A percentile compares a stretch with the other conserved stretches of the same genome.
phyloP scores from a whole-genome alignment of 1,140 invertebrate genomes.

The Arctopsyche grandis region DNA sequence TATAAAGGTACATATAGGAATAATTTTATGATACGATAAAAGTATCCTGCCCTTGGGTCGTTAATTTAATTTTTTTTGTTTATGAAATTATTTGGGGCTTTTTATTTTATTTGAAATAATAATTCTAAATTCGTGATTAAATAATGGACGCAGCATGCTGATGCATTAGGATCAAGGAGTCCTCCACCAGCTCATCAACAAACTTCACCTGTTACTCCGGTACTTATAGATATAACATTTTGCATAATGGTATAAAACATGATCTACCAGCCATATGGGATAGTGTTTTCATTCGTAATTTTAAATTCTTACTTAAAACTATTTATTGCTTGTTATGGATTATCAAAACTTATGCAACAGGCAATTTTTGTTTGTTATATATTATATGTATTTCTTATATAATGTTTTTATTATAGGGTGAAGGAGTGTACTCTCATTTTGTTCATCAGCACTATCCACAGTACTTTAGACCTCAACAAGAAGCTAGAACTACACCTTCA shows the following conservation, averaged over 20 bases:
- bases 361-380: no score
- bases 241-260: no score
- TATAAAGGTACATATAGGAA: background rate
- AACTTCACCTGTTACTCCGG: conserved; percentile 80
- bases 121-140: background rate
- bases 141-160: conserved; percentile 52
- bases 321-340: conserved; percentile 10
- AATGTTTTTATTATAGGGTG: conserved; percentile 68
- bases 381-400: background rate
- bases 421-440: conserved; percentile 73
- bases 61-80: no score
- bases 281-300: conserved; percentile 34
- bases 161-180: conserved; percentile 68
- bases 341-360: no score
- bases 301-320: conserved; percentile 39
- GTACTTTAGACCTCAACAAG: conserved; percentile 75
- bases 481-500: conserved; percentile 67
- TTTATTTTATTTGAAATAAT: no score
- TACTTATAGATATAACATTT: conserved; percentile 57
- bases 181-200: conserved; percentile 85
- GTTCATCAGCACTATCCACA: conserved; percentile 80
- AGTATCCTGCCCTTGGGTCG: no score
- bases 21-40: background rate
- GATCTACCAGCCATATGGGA: no score
- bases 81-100: no score